A percentile compares a stretch with the other conserved stretches of the same genome.
Evolutionary conservation across 2,888 invertebrate species (phyloP).

Genomic region (Helobdella robusta): DNA sequence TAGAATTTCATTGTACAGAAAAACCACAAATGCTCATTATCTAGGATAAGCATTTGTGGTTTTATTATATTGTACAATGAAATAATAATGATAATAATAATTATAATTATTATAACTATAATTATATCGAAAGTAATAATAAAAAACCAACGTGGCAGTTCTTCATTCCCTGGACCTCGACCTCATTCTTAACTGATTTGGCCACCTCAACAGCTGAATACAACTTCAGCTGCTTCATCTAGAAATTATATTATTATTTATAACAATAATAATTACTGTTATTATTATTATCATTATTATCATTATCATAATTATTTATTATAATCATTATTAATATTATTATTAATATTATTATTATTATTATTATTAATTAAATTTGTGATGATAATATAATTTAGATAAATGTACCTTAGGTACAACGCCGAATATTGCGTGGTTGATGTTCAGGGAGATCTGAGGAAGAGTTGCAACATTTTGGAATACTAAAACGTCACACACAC

Average conservation of each 20-base stretch:
- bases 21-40: too few species aligned
- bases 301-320: not conserved
- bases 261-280: not conserved
- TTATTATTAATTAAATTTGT: not conserved
- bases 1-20: too few species aligned
- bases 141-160: constrained; percentile 47
- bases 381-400: not conserved
- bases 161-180: constrained; percentile 71
- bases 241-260: not conserved
- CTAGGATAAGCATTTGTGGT: too few species aligned
- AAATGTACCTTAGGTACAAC: constrained; percentile 33
- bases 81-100: too few species aligned
- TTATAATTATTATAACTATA: too few species aligned
- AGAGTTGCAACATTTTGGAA: not conserved
- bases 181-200: constrained; percentile 50
- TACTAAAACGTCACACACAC: not conserved
- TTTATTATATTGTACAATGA: too few species aligned
- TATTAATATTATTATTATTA: not conserved
- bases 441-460: constrained; percentile 29
- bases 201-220: constrained; percentile 32
- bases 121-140: not conserved
- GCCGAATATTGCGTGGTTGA: constrained; percentile 29
- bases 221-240: constrained; percentile 26
- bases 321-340: not conserved
- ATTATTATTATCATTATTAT: not conserved